Conservation (phyloP, 2,888 invertebrate species). For the Chaetoderma sp. region DNA sequence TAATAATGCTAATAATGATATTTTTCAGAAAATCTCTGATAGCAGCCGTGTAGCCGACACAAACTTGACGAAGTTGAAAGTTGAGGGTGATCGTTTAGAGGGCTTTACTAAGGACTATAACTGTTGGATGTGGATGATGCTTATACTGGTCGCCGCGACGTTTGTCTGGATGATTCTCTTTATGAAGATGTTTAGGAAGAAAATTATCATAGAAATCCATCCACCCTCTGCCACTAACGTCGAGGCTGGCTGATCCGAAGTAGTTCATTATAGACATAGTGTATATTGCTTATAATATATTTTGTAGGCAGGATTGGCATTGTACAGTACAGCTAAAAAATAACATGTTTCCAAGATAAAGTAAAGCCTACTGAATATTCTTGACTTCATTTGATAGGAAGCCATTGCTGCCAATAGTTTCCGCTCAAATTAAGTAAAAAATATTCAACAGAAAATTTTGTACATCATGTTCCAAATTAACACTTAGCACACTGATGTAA, state of each 20-base stretch:
- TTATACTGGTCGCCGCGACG: slow-evolving; percentile 84
- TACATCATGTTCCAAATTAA: no score
- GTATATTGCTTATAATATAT: neutral
- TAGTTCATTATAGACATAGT: no score
- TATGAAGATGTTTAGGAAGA: slow-evolving; percentile 85
- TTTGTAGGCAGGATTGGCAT: neutral
- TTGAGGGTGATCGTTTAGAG: slow-evolving; percentile 84
- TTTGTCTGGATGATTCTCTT: slow-evolving; percentile 94
- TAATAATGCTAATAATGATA: slow-evolving; percentile 27
- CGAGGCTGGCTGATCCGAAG: slow-evolving; percentile 1
- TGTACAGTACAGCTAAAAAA: no score
- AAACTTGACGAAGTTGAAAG: slow-evolving; percentile 81
- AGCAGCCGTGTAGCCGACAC: slow-evolving; percentile 84
- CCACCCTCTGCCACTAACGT: slow-evolving; percentile 22
- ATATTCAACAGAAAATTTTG: no score
- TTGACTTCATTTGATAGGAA: no score
- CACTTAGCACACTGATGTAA: no score
- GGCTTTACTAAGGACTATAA: slow-evolving; percentile 92
- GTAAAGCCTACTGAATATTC: no score
- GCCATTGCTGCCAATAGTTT: no score
- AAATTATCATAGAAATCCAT: slow-evolving; percentile 3
- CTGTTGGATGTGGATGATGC: slow-evolving; percentile 95
- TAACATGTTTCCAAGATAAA: no score
- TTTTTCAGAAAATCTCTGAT: slow-evolving; percentile 77
- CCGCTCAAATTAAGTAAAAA: no score